A percentile compares a stretch with the other conserved stretches of the same genome.
phyloP scores from a whole-genome alignment of 2,888 invertebrate genomes.

The Palloptera scutellata region DNA sequence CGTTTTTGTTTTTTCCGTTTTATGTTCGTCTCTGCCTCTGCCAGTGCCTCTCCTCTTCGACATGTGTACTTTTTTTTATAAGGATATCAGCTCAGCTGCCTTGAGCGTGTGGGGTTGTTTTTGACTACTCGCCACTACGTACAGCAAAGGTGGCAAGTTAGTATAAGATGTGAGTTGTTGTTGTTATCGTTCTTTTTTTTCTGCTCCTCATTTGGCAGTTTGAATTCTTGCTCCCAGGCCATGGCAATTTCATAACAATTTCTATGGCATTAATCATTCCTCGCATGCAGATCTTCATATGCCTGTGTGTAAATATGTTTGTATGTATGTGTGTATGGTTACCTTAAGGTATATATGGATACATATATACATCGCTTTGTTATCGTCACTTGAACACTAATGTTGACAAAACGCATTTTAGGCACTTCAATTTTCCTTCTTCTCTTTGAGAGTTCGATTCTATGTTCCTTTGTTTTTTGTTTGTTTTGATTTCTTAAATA shows the following conservation, averaged over 20 bases:
- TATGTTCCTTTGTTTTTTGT: not conserved
- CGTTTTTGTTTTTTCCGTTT: slow-evolving; percentile 4
- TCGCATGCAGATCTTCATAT: slow-evolving; percentile 12
- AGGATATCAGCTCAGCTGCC: too few relatives aligned
- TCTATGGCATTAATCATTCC: slow-evolving; percentile 53
- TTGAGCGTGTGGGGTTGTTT: not conserved
- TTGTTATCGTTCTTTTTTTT: slow-evolving; percentile 36
- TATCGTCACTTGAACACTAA: slow-evolving; percentile 40
- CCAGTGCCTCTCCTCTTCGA: too few relatives aligned
- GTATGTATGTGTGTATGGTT: not conserved
- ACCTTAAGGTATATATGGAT: slow-evolving; percentile 6
- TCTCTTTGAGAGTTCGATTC: not conserved
- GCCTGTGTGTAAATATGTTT: not conserved
- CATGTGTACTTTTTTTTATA: too few relatives aligned
- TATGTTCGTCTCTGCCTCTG: slow-evolving; percentile 16
- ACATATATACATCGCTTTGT: not conserved
- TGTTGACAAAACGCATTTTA: slow-evolving; percentile 61
- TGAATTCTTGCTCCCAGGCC: not conserved
- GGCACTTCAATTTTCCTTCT: slow-evolving; percentile 45
- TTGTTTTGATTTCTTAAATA: too few relatives aligned
- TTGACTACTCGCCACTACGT: not conserved
- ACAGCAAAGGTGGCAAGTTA: not conserved
- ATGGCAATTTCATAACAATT: slow-evolving; percentile 54
- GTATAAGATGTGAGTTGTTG: slow-evolving; percentile 28
- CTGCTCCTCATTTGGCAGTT: slow-evolving; percentile 47